Base-by-base conservation (phyloP, 1,140 invertebrate species). In the Diorhabda elongata region DNA sequence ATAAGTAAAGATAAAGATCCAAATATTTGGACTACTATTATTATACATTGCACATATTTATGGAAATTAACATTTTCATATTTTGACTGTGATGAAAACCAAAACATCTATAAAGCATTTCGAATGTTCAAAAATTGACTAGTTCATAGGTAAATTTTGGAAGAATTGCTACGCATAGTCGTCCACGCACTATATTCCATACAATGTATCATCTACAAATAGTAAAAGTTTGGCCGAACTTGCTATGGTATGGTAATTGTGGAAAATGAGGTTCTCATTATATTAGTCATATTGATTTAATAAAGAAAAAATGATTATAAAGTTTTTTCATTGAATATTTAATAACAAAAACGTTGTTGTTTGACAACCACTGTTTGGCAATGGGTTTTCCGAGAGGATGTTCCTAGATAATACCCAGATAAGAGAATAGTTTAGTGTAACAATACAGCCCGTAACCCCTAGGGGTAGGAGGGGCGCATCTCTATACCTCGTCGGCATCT, bases 391-490 rank as follows among this genome's bases (percentile, higher is more conserved):
- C 60, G 60, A 74, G 57, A 74, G 72, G 77, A 80, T 79, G 79
- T 78, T 74, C 75, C 64, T 75, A 78, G 79, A 80, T 80, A 79
- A 80, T 80, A 77, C 71, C 72, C 68, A 77, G 78, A 80, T 80
- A 80, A 80, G 75, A 71, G 72, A 75, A 72, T 74, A 79, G 78
- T 79, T 79, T 79, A 80, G 79, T 76, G 74, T 80, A 80, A 80
- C 79, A 80, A 80, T 80, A 77, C 77, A 77, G 79, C 76, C 68
- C 69, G 65, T 67, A 67, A 71, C 69, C 71, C 71, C 68, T 70
- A 71, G 74, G 71, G 71, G 57, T 67, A 71, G 68, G 61, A 68
- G 44, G 26, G 66, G 57, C 47, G 45, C 47, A 8, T 52, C 47
- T 52, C 47, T 52, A 52, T 52, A 52, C 47, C 6, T n/a, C n/a